Evolutionary conservation across 1,140 invertebrate species (phyloP), one percentile per base, ranked within the genome.

Genomic region (Drosophila rhopaloa): DNA sequence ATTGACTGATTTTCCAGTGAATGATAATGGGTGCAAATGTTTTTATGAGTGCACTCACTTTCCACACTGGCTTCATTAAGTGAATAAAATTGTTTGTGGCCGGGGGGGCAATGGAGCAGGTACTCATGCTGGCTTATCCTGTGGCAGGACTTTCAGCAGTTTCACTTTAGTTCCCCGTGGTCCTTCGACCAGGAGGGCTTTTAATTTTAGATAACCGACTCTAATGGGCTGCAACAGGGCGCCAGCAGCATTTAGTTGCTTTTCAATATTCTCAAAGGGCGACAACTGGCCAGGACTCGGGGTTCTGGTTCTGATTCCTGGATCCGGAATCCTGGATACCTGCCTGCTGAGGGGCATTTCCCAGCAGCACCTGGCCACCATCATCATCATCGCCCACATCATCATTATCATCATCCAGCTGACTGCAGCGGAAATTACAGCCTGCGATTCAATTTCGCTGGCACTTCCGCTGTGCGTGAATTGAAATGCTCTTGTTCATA

Each of bases 391-490:
- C 5, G 27, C 59, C 10, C 9, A 14, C 5, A 48, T 47, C 66
- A 38, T 38, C 35, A 46, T 41, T 19, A 50, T 58, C 65, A 68
- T 57, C 68, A 48, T 50, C 32, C 65, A 79, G 54, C 37, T 74
- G 41, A 51, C 40, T 66, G 66, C 76, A 78, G 66, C 86, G 85
- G 81, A 90, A 90, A 90, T 90, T 90, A 90, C 82, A 86, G 79
- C 65, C 73, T 77, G 81, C 86, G 79, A 90, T 90, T 90, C 76
- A 90, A 82, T 90, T 90, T 90, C 72, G 71, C 65, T 74, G 83
- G 67, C 83, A 88, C 83, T 88, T 88, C 83, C 83, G 83, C 58
- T 51, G 81, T 71, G 67, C 79, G 83, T 74, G 83, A 86, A 79
- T 82, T 76, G 72, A 88, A 88, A 80, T 80, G 59, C 67, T 37